Percentiles rank a stretch among this genome's conserved stretches.
Evolutionary conservation across 2,797 vertebrate genomes (phyloP).

Genomic region (Pseudomugil gertrudae): DNA sequence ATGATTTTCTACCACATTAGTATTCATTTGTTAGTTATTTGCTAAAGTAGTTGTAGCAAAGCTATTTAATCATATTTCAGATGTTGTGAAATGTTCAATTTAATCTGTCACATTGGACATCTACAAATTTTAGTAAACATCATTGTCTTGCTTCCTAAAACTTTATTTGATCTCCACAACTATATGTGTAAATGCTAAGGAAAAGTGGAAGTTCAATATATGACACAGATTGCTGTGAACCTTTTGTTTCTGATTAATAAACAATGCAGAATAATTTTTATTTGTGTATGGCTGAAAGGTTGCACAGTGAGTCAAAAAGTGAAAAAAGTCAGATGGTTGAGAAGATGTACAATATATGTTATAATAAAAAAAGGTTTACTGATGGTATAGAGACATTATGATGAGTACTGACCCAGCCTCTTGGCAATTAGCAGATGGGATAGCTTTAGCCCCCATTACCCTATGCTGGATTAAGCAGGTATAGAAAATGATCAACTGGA

Average conservation of each 20-base stretch:
- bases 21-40: slow-evolving; percentile 16
- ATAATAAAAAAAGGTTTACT: neutral
- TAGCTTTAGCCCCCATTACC: neutral
- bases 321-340: neutral
- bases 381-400: slow-evolving; percentile 2
- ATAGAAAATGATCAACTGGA: neutral
- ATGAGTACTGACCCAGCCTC: neutral
- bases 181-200: neutral
- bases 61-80: no score
- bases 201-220: slow-evolving; percentile 1
- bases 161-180: neutral
- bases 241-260: neutral
- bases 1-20: slow-evolving; percentile 13
- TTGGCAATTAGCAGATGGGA: neutral
- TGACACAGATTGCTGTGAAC: neutral
- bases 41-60: slow-evolving; percentile 8
- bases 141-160: neutral
- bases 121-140: neutral
- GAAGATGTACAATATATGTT: neutral
- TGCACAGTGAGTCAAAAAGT: neutral
- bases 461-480: neutral
- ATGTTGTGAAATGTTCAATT: no score
- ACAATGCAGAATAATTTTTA: neutral
- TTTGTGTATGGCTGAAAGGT: slow-evolving; percentile 1
- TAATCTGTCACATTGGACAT: neutral